Percentiles rank a stretch among this genome's conserved stretches.
phyloP scores from a whole-genome alignment of 2,797 vertebrate genomes.

The Leptodactylus fallax region DNA sequence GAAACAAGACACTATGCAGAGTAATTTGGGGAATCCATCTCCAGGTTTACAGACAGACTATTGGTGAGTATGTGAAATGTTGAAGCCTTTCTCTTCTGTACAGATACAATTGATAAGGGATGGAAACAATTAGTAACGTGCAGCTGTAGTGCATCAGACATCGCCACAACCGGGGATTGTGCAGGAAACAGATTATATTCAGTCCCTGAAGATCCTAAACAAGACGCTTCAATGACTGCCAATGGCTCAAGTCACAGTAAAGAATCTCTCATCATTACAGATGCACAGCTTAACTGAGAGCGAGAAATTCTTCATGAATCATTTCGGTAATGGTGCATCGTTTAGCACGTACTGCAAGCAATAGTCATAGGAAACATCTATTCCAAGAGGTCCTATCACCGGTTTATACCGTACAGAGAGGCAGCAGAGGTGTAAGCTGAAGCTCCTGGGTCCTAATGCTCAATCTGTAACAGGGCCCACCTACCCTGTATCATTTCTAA shows the following conservation, averaged over 20 bases:
- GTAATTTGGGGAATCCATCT: neutral
- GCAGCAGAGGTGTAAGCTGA: no score
- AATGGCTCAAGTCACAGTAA: constrained; percentile 33
- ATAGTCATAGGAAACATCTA: neutral
- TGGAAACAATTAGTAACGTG: constrained; percentile 42
- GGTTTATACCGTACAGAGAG: no score
- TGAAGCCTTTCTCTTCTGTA: neutral
- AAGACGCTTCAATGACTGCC: constrained; percentile 42
- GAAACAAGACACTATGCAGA: neutral
- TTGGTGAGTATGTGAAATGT: neutral
- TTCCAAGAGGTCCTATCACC: neutral
- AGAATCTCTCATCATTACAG: constrained; percentile 27
- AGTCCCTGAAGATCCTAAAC: constrained; percentile 33
- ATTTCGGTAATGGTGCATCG: neutral
- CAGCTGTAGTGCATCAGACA: constrained; percentile 44
- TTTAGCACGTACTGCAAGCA: neutral
- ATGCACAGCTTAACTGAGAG: neutral
- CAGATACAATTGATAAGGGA: constrained; percentile 19
- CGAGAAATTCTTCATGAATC: constrained; percentile 10
- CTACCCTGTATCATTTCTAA: no score
- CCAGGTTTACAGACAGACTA: neutral
- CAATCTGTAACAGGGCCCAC: no score
- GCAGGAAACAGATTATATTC: constrained; percentile 18
- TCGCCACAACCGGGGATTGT: constrained; percentile 1
- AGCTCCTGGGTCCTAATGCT: no score